Evolutionary conservation across 2,113 vertebrate genomes (phyloP).

Genomic region (Hyaena hyaena): DNA sequence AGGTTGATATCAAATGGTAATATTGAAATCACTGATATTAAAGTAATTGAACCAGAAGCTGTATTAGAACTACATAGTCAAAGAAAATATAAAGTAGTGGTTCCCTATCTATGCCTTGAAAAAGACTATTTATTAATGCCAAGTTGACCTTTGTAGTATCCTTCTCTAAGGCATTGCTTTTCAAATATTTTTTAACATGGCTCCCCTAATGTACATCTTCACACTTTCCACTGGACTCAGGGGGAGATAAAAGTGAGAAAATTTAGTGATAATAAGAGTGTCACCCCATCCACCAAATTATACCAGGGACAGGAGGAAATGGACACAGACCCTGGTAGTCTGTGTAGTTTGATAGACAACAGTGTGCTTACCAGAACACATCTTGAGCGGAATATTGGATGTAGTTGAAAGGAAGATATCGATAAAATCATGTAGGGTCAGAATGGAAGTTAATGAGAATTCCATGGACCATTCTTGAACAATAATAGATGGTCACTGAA

Average conservation of each 20-base stretch:
- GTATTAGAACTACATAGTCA: neutral
- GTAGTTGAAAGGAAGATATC: neutral
- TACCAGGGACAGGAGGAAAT: neutral
- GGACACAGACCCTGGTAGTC: neutral
- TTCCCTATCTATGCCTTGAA: neutral
- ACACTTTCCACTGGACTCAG: neutral
- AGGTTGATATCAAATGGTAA: neutral
- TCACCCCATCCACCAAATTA: neutral
- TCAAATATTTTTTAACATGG: neutral
- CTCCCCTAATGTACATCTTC: neutral
- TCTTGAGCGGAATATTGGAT: neutral
- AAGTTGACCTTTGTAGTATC: neutral
- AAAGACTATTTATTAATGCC: neutral
- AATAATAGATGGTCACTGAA: neutral
- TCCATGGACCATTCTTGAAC: neutral
- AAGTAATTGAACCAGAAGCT: neutral
- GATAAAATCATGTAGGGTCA: neutral
- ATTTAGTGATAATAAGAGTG: neutral
- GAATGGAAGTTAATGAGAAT: slow-evolving; percentile 25
- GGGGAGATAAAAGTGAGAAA: neutral
- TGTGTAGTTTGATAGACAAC: neutral
- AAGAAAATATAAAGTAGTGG: neutral
- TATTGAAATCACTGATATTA: neutral
- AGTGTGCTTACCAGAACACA: neutral
- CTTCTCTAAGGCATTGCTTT: neutral